These are phyloP conservation scores for Tragulus kanchil DNA, from an alignment of 2,113 vertebrate species.

Conservation along the genomic window DNA sequence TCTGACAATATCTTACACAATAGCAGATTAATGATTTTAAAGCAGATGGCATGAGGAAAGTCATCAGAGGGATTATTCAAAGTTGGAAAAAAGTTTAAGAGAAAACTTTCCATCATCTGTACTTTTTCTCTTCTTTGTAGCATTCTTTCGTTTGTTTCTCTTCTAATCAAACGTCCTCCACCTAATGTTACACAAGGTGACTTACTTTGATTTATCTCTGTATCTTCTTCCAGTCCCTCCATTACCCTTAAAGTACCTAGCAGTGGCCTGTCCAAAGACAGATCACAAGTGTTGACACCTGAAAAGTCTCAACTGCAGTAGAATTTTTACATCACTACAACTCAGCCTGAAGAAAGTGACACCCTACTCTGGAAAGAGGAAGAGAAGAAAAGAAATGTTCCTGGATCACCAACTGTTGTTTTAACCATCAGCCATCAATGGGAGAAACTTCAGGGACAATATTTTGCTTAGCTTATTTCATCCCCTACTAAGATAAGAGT, in stretches of 20 bases:
- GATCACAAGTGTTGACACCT: not conserved
- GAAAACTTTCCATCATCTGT: not conserved
- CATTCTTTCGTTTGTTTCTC: not conserved
- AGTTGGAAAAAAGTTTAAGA: not conserved
- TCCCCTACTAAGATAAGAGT: slow-evolving; percentile 65
- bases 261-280: not conserved
- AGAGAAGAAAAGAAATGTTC: not conserved
- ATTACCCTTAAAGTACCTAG: not conserved
- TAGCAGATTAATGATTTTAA: not conserved
- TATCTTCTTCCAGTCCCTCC: not conserved
- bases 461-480: slow-evolving; percentile 55
- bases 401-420: not conserved
- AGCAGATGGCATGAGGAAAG: slow-evolving; percentile 13
- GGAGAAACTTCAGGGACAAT: slow-evolving; percentile 53
- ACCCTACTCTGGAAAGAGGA: slow-evolving; percentile 21
- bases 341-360: not conserved
- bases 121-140: not conserved
- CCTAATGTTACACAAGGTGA: not conserved
- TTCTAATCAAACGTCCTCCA: not conserved
- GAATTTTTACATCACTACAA: slow-evolving; percentile 6
- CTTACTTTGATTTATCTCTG: not conserved
- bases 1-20: not conserved
- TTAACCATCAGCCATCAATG: not conserved
- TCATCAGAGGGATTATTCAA: slow-evolving; percentile 2
- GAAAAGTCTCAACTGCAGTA: not conserved